Percentiles rank a stretch among this genome's conserved stretches.
Evolutionary conservation across 2,113 vertebrate genomes (phyloP).

Genomic region (Chlorocebus sabaeus): DNA sequence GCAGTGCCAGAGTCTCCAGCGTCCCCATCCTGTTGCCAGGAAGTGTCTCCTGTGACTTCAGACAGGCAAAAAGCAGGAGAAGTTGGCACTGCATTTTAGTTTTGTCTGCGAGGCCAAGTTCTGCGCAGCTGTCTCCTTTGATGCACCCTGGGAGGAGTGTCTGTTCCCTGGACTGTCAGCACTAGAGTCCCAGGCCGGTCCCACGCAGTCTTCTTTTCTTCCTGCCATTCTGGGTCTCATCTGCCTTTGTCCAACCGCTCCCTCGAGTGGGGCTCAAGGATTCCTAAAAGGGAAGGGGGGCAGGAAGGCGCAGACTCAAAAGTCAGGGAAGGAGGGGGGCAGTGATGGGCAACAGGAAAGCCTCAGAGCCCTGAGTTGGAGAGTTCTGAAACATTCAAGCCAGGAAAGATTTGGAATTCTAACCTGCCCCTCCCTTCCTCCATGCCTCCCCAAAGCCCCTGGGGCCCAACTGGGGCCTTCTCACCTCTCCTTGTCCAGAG

Average conservation of each 20-base stretch:
- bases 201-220: not conserved
- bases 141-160: not conserved
- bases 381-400: not conserved
- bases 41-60: not conserved
- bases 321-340: not conserved
- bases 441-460: not conserved
- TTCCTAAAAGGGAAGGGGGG: not conserved
- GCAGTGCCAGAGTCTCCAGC: not conserved
- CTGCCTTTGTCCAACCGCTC: not conserved
- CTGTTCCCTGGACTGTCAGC: not conserved
- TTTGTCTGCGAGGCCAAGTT: not conserved
- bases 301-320: not conserved
- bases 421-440: not conserved
- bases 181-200: not conserved
- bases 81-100: not conserved
- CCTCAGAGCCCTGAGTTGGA: not conserved
- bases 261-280: not conserved
- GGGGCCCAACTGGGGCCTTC: not conserved
- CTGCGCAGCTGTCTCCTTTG: not conserved
- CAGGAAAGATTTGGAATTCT: not conserved
- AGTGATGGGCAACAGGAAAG: not conserved
- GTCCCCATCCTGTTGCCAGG: not conserved
- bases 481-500: not conserved
- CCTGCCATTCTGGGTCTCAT: not conserved
- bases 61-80: not conserved